Evolutionary conservation across 2,888 invertebrate genomes (phyloP), one percentile per base, ranked within the genome.

Genomic region (Leptogaster cylindrica): DNA sequence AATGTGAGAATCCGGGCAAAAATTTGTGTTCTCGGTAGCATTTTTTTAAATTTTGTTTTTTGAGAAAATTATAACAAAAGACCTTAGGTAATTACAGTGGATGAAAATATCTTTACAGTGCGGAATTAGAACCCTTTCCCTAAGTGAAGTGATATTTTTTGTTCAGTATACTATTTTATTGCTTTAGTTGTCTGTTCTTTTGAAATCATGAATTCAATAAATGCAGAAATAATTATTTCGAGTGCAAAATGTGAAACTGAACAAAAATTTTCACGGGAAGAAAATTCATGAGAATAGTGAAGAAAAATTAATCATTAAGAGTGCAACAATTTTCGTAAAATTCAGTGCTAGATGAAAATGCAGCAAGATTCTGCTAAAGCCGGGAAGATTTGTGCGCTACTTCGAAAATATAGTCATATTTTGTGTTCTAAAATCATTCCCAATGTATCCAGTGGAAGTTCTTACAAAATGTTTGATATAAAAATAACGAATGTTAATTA

Each of bases 391-490:
- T 20, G 14, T 27, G 28, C 39, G 39, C 25, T 51, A 27, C 18
- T 36, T 52, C 33, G 16, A 65, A 65, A 63, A 44, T 63, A 44
- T 46, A 63, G 46, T 31, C 27, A 63, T 14, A 44, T 27, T 33
- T 27, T 33, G 41, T 65, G 39, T 65, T 65, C 51, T 51, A 65
- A 51, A 65, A 65, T 20, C 65, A 51, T 65, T 51, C 52, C 52
- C 39, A 48, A 65, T n/a, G 65, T 50, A 50, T 39, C 33, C 25
- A 58, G 58, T 58, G 58, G 41, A 58, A 58, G 39, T 58, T 41
- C 58, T 58, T 58, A n/a, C 58, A 39, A 20, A 58, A 39, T 58
- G 36, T 58, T 58, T 58, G 12, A 58, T 58, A 58, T 58, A 58
- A 58, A 58, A 58, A 58, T 58, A 58, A 39, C 39, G 46, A 46